Evolutionary conservation across 2,888 invertebrate genomes (phyloP).

Genomic region (Apamea monoglypha): DNA sequence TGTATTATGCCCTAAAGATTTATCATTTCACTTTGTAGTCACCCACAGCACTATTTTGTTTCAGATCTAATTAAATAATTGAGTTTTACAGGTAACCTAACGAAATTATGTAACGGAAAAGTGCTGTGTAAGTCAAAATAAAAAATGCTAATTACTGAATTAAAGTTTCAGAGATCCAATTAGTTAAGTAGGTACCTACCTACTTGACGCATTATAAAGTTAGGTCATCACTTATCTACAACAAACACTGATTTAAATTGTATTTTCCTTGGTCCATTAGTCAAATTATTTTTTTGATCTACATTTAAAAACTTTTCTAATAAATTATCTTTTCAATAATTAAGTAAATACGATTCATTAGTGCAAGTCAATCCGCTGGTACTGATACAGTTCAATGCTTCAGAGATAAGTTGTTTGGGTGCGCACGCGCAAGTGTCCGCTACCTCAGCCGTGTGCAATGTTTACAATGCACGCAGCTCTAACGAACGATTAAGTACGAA

Average conservation of each 20-base stretch:
- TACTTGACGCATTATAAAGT: background rate
- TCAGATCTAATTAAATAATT: background rate
- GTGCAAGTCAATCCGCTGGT: constrained; percentile 11
- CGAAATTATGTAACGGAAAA: background rate
- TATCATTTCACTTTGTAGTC: background rate
- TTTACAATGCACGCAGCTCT: constrained; percentile 48
- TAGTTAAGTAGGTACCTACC: background rate
- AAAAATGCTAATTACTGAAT: background rate
- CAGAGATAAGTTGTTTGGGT: constrained; percentile 44
- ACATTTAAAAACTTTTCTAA: background rate
- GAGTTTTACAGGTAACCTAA: background rate
- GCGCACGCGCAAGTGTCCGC: constrained; percentile 45
- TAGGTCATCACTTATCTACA: background rate
- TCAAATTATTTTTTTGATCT: background rate
- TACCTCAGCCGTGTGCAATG: constrained; percentile 56
- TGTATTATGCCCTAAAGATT: background rate
- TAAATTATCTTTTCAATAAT: background rate
- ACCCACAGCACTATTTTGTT: background rate
- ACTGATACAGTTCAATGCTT: constrained; percentile 52
- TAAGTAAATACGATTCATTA: constrained; percentile 13
- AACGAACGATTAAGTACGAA: background rate
- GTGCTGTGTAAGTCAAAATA: background rate
- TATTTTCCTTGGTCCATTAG: background rate
- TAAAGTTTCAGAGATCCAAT: background rate
- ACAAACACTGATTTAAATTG: background rate